These are phyloP conservation scores for Hirtodrosophila duncani DNA, from an alignment of 2,888 invertebrate genomes.

Conservation along the genomic window DNA sequence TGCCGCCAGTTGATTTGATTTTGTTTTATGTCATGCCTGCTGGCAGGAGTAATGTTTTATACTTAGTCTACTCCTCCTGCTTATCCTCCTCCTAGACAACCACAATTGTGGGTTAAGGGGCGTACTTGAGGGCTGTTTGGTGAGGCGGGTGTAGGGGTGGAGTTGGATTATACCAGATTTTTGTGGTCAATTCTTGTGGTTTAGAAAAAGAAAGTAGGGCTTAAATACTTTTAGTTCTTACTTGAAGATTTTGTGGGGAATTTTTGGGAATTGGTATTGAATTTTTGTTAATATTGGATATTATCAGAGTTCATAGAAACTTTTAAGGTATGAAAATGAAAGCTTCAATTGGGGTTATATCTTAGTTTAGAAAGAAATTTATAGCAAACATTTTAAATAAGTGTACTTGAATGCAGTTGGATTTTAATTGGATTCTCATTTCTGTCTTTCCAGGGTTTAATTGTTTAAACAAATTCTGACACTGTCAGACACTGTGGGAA, in stretches of 20 bases:
- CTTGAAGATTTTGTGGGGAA: background rate
- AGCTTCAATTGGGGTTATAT: too few relatives aligned
- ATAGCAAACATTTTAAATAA: too few relatives aligned
- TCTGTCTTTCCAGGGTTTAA: too few relatives aligned
- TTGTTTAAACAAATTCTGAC: too few relatives aligned
- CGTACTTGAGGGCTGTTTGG: constrained; percentile 2
- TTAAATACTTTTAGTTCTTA: too few relatives aligned
- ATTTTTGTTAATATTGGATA: too few relatives aligned
- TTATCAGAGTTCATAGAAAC: too few relatives aligned
- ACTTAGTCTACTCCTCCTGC: constrained; percentile 11
- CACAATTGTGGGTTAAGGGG: constrained; percentile 34
- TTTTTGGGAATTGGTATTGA: background rate
- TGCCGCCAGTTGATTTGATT: constrained; percentile 65
- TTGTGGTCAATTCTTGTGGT: constrained; percentile 59
- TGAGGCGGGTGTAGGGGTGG: constrained; percentile 25
- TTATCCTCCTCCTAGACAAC: constrained; percentile 27
- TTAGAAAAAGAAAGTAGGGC: constrained; percentile 20
- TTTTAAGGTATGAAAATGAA: too few relatives aligned
- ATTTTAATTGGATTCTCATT: too few relatives aligned
- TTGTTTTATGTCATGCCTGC: constrained; percentile 68
- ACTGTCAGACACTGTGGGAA: too few relatives aligned
- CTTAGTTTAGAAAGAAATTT: too few relatives aligned
- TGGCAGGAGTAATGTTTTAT: constrained; percentile 40
- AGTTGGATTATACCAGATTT: constrained; percentile 32
- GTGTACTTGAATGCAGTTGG: too few relatives aligned